Percentiles rank a stretch among this genome's conserved stretches.
Conservation (phyloP, 2,888 invertebrate genomes). For the Erpobdella octoculata region DNA sequence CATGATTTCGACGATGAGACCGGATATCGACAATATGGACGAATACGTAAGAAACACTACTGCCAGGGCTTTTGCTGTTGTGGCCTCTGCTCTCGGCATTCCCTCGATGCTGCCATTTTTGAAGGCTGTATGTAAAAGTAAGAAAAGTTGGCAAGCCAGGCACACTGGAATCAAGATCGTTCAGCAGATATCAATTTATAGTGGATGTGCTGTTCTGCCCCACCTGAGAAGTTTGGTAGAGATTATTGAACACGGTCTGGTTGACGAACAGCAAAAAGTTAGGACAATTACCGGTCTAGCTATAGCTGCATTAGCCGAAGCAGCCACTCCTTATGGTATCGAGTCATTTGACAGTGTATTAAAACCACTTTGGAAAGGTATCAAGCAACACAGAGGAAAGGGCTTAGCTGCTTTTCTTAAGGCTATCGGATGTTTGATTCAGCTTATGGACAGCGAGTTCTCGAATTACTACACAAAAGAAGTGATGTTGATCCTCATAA, state of each 20-base stretch:
- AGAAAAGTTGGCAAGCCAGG: slow-evolving; percentile 94
- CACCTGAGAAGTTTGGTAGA: slow-evolving; percentile 95
- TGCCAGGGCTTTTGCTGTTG: slow-evolving; percentile 98
- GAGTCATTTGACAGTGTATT: slow-evolving; percentile 98
- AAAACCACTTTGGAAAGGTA: slow-evolving; percentile 98
- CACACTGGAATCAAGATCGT: slow-evolving; percentile 91
- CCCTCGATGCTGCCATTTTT: slow-evolving; percentile 93
- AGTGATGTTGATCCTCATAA: slow-evolving; percentile 94
- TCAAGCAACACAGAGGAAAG: slow-evolving; percentile 68
- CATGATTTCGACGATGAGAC: slow-evolving; percentile 99
- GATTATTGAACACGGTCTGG: slow-evolving; percentile 93
- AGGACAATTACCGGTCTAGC: slow-evolving; percentile 96
- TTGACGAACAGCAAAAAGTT: slow-evolving; percentile 98
- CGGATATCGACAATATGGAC: slow-evolving; percentile 98
- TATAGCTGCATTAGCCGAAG: slow-evolving; percentile 94
- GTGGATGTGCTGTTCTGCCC: slow-evolving; percentile 98
- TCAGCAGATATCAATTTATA: slow-evolving; percentile 96
- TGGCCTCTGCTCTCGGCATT: slow-evolving; percentile 94
- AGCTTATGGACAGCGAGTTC: slow-evolving; percentile 98
- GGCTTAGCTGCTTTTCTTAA: slow-evolving; percentile 41
- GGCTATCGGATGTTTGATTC: slow-evolving; percentile 96
- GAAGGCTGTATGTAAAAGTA: slow-evolving; percentile 92
- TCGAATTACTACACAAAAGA: slow-evolving; percentile 98
- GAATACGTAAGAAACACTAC: slow-evolving; percentile 99
- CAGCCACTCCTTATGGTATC: slow-evolving; percentile 99